Conservation (phyloP, 2,888 invertebrate genomes). For the Macrosoma leucophasiata region DNA sequence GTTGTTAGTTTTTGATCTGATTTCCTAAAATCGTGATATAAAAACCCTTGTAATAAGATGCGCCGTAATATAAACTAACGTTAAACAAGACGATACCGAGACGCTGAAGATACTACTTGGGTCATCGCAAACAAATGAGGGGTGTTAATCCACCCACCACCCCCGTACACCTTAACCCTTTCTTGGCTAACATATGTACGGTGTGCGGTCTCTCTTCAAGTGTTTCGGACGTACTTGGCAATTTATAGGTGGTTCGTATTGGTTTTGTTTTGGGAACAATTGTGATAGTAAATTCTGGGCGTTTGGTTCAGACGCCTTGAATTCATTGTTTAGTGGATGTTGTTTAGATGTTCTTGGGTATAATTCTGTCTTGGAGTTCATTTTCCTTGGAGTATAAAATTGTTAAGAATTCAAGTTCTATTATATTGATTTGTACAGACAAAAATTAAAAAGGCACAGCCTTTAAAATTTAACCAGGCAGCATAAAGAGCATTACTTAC, state of each 20-base stretch:
- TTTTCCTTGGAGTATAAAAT: too few relatives aligned
- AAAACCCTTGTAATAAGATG: background rate
- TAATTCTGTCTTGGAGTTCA: too few relatives aligned
- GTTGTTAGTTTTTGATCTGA: background rate
- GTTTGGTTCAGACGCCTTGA: too few relatives aligned
- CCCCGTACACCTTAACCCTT: constrained; percentile 57
- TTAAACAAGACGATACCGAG: constrained; percentile 50
- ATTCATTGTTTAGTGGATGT: too few relatives aligned
- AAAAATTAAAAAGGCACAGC: too few relatives aligned
- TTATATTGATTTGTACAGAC: too few relatives aligned
- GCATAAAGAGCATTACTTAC: too few relatives aligned
- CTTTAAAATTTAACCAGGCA: too few relatives aligned
- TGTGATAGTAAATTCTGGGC: too few relatives aligned
- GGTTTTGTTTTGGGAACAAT: constrained; percentile 48
- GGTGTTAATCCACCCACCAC: constrained; percentile 75
- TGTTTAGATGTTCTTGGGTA: too few relatives aligned
- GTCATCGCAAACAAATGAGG: constrained; percentile 82
- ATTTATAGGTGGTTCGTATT: constrained; percentile 68
- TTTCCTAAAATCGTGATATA: background rate
- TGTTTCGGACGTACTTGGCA: constrained; percentile 63
- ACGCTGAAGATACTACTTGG: constrained; percentile 60
- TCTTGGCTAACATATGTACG: constrained; percentile 67
- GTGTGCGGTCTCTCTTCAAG: constrained; percentile 63
- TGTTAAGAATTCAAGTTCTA: too few relatives aligned
- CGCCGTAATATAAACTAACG: background rate